phyloP scores from a whole-genome alignment of 2,888 invertebrate genomes.

The Harpagoxenus sublaevis region DNA sequence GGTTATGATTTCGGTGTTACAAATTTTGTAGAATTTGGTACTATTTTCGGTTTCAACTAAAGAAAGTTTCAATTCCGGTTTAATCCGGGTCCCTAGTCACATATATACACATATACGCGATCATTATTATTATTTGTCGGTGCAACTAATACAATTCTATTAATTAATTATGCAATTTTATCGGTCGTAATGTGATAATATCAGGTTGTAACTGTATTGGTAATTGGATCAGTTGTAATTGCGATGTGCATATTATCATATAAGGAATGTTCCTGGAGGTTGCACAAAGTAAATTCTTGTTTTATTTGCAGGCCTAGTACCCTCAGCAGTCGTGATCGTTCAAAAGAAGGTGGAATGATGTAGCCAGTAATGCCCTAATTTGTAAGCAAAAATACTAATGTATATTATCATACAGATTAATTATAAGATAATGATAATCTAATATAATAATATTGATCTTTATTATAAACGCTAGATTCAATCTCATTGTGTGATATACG shows the following conservation, averaged over 20 bases:
- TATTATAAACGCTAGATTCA: constrained; percentile 15
- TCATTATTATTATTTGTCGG: not conserved
- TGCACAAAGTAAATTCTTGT: constrained; percentile 40
- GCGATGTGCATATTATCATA: not conserved
- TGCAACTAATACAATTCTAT: not conserved
- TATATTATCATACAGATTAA: constrained; percentile 66
- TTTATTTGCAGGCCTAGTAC: constrained; percentile 91
- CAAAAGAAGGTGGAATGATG: constrained; percentile 87
- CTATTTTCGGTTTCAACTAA: too few species aligned
- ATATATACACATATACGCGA: not conserved
- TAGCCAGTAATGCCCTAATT: constrained; percentile 55
- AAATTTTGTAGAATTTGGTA: too few species aligned
- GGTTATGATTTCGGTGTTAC: too few species aligned
- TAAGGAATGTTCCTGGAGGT: not conserved
- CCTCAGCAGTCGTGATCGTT: constrained; percentile 94
- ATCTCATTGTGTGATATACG: constrained; percentile 11
- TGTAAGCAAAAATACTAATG: constrained; percentile 62
- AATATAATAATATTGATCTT: constrained; percentile 40
- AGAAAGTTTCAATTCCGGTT: too few species aligned
- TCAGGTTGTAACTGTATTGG: not conserved
- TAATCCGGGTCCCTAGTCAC: too few species aligned
- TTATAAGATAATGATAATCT: constrained; percentile 46
- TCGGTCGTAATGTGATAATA: not conserved
- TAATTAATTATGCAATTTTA: constrained; percentile 15
- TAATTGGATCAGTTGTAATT: not conserved